Evolutionary conservation across 2,797 vertebrate species (phyloP).

Genomic region (Pampus argenteus): DNA sequence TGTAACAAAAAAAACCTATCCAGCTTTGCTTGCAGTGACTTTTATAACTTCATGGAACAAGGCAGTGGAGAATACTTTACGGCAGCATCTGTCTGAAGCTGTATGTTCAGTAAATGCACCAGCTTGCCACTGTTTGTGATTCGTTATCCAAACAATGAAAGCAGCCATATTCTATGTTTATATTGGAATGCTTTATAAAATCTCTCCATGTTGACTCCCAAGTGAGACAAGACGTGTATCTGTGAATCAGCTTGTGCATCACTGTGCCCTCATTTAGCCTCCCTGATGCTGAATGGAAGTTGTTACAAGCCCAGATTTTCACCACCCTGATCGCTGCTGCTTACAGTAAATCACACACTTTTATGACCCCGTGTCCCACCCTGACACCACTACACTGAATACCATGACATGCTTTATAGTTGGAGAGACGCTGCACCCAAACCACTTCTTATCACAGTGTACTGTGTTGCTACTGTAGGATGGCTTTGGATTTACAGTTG

Average conservation of each 20-base stretch:
- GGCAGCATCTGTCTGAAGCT: slow-evolving; percentile 1
- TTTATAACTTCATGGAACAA: slow-evolving; percentile 49
- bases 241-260: slow-evolving; percentile 52
- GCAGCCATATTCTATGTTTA: slow-evolving; percentile 41
- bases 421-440: slow-evolving; percentile 50
- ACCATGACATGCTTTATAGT: slow-evolving; percentile 71
- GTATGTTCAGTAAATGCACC: slow-evolving; percentile 38
- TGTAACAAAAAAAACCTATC: slow-evolving; percentile 54
- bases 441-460: slow-evolving; percentile 26
- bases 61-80: slow-evolving; percentile 45
- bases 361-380: slow-evolving; percentile 65
- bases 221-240: slow-evolving; percentile 39
- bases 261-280: slow-evolving; percentile 55
- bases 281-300: slow-evolving; percentile 51
- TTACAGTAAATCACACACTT: slow-evolving; percentile 80
- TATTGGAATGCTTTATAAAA: slow-evolving; percentile 35
- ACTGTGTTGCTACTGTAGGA: slow-evolving; percentile 50
- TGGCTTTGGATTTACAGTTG: slow-evolving; percentile 74
- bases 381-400: slow-evolving; percentile 64
- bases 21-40: slow-evolving; percentile 49
- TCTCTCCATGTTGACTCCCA: slow-evolving; percentile 30
- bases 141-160: slow-evolving; percentile 60
- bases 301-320: slow-evolving; percentile 58
- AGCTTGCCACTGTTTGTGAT: slow-evolving; percentile 32
- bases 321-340: slow-evolving; percentile 57